phyloP scores from a whole-genome alignment of 37 sponge, comb jelly and placozoan species.

The Ianthella basta region DNA sequence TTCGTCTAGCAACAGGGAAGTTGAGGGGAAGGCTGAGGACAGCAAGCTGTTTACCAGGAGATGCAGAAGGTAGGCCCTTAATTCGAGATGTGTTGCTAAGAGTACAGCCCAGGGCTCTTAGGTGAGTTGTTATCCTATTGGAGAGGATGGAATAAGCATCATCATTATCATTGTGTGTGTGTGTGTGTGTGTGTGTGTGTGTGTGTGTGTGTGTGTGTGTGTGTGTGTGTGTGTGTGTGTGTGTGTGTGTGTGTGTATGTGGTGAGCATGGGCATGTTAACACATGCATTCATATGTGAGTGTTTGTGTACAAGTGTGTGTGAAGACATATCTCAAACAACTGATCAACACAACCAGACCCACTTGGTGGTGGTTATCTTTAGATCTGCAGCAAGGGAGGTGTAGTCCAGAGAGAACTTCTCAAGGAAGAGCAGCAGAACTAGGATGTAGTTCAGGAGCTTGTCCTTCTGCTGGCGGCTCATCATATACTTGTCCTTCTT shows the following conservation, averaged over 20 bases:
- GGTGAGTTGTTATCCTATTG: conserved; percentile 2
- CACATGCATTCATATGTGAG: no score
- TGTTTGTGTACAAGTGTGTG: no score
- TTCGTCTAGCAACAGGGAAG: not conserved
- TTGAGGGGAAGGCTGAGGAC: conserved; percentile 8
- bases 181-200: conserved; percentile 25
- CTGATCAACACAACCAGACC: not conserved
- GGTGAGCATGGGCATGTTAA: no score
- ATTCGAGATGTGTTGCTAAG: not conserved
- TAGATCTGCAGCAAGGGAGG: not conserved
- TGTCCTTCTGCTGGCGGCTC: conserved; percentile 12
- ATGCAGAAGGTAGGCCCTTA: not conserved
- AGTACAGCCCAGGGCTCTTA: conserved; percentile 13
- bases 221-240: no score
- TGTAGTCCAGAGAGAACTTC: not conserved
- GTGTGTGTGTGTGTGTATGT: no score
- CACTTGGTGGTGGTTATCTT: conserved; percentile 3
- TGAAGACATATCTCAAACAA: no score
- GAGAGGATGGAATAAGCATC: not conserved
- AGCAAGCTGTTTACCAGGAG: not conserved
- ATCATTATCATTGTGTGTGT: not conserved
- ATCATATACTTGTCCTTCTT: not conserved
- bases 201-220: not conserved
- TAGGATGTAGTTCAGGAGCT: conserved; percentile 8
- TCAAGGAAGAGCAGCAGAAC: not conserved